Percentiles rank a stretch among this genome's conserved stretches.
These are phyloP conservation scores for Stenchaetothrips biformis DNA, from an alignment of 2,888 invertebrate genomes.

Conservation along the genomic window DNA sequence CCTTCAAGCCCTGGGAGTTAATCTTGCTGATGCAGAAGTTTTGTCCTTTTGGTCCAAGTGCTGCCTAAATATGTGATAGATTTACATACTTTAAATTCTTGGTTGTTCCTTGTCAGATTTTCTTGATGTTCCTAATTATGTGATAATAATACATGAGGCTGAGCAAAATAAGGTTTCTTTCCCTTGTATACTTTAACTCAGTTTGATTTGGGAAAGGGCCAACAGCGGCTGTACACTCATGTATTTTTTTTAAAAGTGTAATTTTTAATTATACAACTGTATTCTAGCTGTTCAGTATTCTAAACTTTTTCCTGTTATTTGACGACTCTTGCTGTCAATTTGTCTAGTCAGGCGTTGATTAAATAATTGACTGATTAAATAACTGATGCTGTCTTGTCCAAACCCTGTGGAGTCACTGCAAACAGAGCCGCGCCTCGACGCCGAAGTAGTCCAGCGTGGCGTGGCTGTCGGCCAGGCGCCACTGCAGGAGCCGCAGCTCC, in stretches of 20 bases:
- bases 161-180: neutral
- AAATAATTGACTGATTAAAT: too few species aligned
- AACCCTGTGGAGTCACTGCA: neutral
- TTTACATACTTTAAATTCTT: neutral
- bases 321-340: too few species aligned
- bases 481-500: conserved; percentile 11
- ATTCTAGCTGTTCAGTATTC: too few species aligned
- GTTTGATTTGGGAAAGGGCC: too few species aligned
- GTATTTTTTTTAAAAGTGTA: neutral
- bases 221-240: too few species aligned
- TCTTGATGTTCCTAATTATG: neutral
- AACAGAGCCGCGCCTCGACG: neutral
- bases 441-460: conserved; percentile 20
- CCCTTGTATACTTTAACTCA: neutral
- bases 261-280: too few species aligned
- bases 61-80: neutral
- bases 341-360: too few species aligned
- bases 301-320: too few species aligned
- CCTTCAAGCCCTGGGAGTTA: neutral
- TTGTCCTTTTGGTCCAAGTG: neutral
- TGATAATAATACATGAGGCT: neutral
- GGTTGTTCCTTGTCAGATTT: neutral
- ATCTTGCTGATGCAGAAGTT: neutral
- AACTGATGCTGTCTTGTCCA: too few species aligned
- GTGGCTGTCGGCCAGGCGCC: neutral